Evolutionary conservation across 2,113 vertebrate genomes (phyloP).

Genomic region (Sceloporus tristichus): DNA sequence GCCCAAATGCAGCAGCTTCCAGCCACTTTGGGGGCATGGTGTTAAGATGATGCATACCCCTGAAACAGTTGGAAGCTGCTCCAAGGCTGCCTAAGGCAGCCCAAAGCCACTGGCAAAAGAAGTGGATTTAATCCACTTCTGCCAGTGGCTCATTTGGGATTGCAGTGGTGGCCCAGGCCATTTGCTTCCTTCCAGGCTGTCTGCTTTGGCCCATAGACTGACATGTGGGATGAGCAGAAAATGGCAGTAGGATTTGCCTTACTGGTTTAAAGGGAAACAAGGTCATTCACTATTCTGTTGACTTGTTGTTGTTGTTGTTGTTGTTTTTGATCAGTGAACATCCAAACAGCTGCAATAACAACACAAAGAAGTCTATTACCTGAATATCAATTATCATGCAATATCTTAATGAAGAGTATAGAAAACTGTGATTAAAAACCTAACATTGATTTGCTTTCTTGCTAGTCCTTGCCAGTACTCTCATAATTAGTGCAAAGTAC

Average conservation of each 20-base stretch:
- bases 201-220: not conserved
- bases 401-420: slow-evolving; percentile 5
- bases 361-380: slow-evolving; percentile 7
- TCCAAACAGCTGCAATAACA: not conserved
- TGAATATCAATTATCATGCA: slow-evolving; percentile 14
- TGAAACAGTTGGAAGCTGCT: no score
- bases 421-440: not conserved
- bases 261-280: not conserved
- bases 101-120: no score
- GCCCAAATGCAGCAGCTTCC: no score
- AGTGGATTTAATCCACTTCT: no score
- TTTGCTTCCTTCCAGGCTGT: no score
- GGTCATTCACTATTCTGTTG: not conserved
- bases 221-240: not conserved
- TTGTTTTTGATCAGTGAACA: not conserved
- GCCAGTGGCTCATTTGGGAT: no score
- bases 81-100: no score
- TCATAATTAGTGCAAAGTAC: slow-evolving; percentile 16
- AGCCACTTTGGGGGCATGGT: no score
- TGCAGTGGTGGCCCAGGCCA: no score
- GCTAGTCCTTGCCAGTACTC: not conserved
- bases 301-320: not conserved
- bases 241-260: not conserved
- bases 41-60: no score
- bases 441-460: slow-evolving; percentile 21